These are phyloP conservation scores for Cyclura pinguis DNA, from an alignment of 2,797 vertebrate species.

Conservation along the genomic window DNA sequence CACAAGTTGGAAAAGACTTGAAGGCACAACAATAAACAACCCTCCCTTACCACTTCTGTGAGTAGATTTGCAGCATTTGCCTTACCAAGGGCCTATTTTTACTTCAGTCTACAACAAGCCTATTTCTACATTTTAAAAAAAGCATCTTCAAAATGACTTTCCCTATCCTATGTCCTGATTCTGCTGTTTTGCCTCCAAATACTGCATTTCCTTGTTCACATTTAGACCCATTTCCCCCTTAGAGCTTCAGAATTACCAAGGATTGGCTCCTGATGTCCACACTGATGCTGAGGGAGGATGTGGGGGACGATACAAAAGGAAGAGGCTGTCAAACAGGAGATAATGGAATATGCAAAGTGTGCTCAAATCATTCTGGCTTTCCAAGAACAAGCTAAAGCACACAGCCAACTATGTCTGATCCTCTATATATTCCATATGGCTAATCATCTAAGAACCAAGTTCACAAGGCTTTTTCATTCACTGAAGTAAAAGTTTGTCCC, in stretches of 20 bases:
- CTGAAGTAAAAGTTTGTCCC: background rate
- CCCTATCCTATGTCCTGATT: background rate
- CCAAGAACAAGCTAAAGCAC: background rate
- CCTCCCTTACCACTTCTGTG: background rate
- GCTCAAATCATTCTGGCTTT: background rate
- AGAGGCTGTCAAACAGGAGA: background rate
- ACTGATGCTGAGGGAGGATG: background rate
- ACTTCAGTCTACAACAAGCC: background rate
- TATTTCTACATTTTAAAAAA: background rate
- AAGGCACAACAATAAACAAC: too few species aligned
- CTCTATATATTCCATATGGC: background rate
- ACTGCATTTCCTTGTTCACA: background rate
- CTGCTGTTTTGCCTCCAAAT: background rate
- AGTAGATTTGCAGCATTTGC: background rate
- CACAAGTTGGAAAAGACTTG: too few species aligned
- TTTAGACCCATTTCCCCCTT: background rate
- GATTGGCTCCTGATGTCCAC: background rate
- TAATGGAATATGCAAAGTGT: conserved; percentile 5
- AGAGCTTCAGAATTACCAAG: background rate
- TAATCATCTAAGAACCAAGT: background rate
- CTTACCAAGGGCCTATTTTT: background rate
- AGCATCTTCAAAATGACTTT: background rate
- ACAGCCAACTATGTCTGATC: background rate
- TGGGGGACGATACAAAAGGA: background rate
- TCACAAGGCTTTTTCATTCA: background rate